Evolutionary conservation across 2,113 vertebrate species (phyloP).

Genomic region (Ciconia maguari): DNA sequence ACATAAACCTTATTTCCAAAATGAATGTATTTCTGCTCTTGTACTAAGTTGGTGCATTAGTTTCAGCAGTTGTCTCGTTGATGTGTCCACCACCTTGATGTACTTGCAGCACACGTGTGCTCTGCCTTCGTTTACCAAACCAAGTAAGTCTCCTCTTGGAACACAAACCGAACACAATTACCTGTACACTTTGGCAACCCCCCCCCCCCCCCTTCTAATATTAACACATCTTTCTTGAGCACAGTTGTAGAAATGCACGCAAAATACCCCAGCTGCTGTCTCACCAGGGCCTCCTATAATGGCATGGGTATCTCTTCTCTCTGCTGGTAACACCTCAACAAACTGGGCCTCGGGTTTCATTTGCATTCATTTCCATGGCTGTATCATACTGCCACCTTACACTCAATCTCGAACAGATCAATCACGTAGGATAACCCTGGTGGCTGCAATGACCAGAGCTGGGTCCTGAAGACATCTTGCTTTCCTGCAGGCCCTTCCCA

Average conservation of each 20-base stretch:
- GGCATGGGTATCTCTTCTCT: not conserved
- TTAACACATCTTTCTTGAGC: not conserved
- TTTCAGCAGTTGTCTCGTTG: accelerated
- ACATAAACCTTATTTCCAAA: not conserved
- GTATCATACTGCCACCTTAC: not conserved
- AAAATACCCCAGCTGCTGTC: not conserved
- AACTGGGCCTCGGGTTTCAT: not conserved
- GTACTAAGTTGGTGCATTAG: not conserved
- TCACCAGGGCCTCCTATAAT: not conserved
- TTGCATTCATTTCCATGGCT: not conserved
- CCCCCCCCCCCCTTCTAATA: not conserved
- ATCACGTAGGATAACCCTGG: not conserved
- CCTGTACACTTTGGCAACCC: not conserved
- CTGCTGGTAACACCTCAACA: not conserved
- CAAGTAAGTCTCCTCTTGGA: not conserved
- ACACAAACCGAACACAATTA: not conserved
- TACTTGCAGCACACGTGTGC: not conserved
- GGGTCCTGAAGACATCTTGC: not conserved
- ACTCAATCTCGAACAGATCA: not conserved
- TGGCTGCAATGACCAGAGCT: not conserved
- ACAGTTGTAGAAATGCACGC: not conserved
- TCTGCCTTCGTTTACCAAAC: not conserved
- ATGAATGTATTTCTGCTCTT: not conserved
- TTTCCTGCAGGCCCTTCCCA: not conserved
- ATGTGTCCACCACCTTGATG: not conserved